These are phyloP conservation scores for Potorous gilbertii DNA, from an alignment of 2,797 vertebrate genomes.

Conservation along the genomic window DNA sequence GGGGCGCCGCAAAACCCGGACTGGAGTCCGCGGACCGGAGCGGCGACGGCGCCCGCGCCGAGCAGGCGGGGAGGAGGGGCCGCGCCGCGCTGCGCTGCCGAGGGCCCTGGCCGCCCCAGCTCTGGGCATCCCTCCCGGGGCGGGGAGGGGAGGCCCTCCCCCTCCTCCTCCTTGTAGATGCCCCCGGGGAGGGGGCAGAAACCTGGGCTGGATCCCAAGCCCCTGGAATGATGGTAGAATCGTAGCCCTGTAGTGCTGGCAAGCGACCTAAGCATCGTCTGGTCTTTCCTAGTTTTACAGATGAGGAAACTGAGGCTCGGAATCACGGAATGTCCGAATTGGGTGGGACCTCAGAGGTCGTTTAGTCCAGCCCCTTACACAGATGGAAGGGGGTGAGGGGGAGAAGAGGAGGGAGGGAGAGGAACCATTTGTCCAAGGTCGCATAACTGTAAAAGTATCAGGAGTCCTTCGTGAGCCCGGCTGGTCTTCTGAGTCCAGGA, in stretches of 20 bases:
- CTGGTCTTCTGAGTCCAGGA: background rate
- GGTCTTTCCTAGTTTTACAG: background rate
- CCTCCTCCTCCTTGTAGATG: background rate
- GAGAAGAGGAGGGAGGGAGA: too few species aligned
- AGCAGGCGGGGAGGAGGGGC: conserved; percentile 65
- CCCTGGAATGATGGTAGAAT: background rate
- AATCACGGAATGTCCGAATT: background rate
- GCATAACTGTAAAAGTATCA: background rate
- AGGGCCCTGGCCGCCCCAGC: conserved; percentile 27
- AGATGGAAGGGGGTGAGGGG: background rate
- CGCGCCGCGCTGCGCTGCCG: background rate
- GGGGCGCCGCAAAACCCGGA: conserved; percentile 81
- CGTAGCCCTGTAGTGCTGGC: background rate
- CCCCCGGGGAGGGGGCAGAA: conserved; percentile 52
- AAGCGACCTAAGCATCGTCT: background rate
- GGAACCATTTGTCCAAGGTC: background rate
- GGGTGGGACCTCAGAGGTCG: background rate
- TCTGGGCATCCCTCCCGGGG: conserved; percentile 62
- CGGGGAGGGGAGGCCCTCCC: conserved; percentile 29
- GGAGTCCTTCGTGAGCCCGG: background rate
- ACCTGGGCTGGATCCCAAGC: conserved; percentile 68
- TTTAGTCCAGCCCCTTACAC: background rate
- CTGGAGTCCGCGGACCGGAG: conserved; percentile 79
- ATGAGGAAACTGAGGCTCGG: background rate
- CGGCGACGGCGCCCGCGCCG: conserved; percentile 72